Conservation (phyloP, 2,113 vertebrate genomes). For the Alligator mississippiensis region DNA sequence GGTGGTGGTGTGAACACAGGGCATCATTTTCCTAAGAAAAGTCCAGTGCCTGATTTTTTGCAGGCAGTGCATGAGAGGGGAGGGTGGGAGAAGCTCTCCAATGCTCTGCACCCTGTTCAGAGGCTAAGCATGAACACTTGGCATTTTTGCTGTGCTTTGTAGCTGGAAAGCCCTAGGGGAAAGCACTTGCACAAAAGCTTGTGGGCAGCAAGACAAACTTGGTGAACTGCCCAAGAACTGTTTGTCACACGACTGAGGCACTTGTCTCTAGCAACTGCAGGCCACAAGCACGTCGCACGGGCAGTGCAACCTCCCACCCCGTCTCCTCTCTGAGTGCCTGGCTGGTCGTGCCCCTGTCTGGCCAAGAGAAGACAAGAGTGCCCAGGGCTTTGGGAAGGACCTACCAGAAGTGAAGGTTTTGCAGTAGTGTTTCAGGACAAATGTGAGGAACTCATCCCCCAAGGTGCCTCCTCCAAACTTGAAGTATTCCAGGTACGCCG, state of each 20-base stretch:
- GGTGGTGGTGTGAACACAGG: background rate
- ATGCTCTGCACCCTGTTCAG: background rate
- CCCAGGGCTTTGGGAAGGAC: background rate
- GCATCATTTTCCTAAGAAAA: background rate
- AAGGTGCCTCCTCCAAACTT: background rate
- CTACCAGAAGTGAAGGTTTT: background rate
- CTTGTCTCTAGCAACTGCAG: no score
- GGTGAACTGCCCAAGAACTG: background rate
- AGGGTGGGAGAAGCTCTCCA: background rate
- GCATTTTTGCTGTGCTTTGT: no score
- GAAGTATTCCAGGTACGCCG: background rate
- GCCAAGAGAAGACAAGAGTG: no score
- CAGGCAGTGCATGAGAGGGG: background rate
- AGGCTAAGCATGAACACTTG: no score
- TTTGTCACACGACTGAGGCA: no score
- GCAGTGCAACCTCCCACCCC: no score
- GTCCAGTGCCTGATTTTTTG: no score
- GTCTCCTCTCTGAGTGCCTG: no score
- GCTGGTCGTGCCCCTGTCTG: no score
- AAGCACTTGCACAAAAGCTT: no score
- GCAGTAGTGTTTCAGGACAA: background rate
- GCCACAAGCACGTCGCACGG: no score
- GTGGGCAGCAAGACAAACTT: background rate
- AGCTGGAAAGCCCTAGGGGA: no score
- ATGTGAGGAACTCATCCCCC: background rate